These are phyloP conservation scores for Scaptomyza tumidula DNA, from an alignment of 2,888 invertebrate species.

Conservation along the genomic window DNA sequence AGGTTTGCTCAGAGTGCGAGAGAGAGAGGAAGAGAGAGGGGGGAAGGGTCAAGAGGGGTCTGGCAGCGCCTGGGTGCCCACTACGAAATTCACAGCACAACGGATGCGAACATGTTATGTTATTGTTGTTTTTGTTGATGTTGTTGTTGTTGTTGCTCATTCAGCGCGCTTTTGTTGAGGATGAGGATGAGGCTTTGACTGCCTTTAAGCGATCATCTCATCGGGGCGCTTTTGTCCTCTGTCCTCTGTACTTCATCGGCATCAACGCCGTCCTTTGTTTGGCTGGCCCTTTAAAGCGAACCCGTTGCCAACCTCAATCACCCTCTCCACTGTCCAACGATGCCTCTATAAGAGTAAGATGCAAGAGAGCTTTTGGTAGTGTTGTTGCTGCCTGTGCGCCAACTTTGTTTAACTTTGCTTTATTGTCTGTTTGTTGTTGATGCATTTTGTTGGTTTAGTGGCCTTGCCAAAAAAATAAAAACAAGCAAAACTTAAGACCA, in stretches of 20 bases:
- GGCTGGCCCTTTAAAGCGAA: slow-evolving; percentile 59
- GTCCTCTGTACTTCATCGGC: slow-evolving; percentile 52
- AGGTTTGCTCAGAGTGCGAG: slow-evolving; percentile 31
- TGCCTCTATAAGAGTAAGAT: slow-evolving; percentile 1
- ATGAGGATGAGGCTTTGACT: slow-evolving; percentile 52
- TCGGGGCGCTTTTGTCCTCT: slow-evolving; percentile 68
- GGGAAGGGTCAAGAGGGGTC: not conserved
- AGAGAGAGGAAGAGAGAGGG: not conserved
- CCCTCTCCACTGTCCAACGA: not conserved
- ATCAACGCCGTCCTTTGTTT: slow-evolving; percentile 79
- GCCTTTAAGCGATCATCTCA: slow-evolving; percentile 68
- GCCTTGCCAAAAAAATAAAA: slow-evolving; percentile 47
- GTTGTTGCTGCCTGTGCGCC: slow-evolving; percentile 47
- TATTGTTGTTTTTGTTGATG: slow-evolving; percentile 34
- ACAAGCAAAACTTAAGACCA: slow-evolving; percentile 10
- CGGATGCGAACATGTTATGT: slow-evolving; percentile 62
- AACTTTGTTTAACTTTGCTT: slow-evolving; percentile 73
- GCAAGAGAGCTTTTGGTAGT: slow-evolving; percentile 20
- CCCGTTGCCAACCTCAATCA: slow-evolving; percentile 18
- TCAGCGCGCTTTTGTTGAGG: slow-evolving; percentile 33
- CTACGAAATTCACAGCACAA: slow-evolving; percentile 59
- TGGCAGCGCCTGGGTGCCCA: slow-evolving; percentile 69
- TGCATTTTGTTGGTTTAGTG: slow-evolving; percentile 57
- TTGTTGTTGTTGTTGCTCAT: slow-evolving; percentile 40
- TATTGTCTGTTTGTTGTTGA: slow-evolving; percentile 56